Percentiles rank a stretch among this genome's conserved stretches.
These are phyloP conservation scores for Chloroclystis v-ata DNA, from an alignment of 2,888 invertebrate species.

Conservation along the genomic window DNA sequence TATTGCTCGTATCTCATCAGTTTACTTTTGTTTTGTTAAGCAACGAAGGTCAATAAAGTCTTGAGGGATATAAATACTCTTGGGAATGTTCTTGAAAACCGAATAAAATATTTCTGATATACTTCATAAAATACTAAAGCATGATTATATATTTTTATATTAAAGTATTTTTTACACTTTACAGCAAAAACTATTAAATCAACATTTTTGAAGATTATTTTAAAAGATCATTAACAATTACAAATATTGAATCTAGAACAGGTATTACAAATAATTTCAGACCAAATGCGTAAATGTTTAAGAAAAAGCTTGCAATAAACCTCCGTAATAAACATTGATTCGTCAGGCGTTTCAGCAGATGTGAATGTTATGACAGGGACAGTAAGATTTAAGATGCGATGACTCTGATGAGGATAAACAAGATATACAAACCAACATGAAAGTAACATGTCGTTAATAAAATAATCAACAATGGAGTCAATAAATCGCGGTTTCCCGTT, in stretches of 20 bases:
- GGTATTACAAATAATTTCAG: too few species aligned
- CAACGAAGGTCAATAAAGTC: constrained; percentile 26
- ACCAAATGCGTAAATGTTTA: not conserved
- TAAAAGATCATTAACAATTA: too few species aligned
- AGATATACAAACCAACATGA: constrained; percentile 28
- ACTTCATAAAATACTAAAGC: too few species aligned
- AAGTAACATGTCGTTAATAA: constrained; percentile 55
- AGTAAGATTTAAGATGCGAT: constrained; percentile 34
- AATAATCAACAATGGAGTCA: constrained; percentile 64
- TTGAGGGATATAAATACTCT: constrained; percentile 28
- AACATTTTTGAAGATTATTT: too few species aligned
- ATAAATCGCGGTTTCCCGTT: constrained; percentile 72
- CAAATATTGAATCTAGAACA: too few species aligned
- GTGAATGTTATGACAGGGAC: constrained; percentile 32
- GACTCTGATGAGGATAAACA: constrained; percentile 38
- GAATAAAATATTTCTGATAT: not conserved
- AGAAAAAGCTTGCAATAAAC: constrained; percentile 28
- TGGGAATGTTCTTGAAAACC: not conserved
- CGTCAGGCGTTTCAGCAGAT: constrained; percentile 43
- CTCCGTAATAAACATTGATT: constrained; percentile 38
- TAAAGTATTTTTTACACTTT: too few species aligned
- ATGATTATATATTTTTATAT: too few species aligned
- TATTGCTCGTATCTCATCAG: constrained; percentile 29
- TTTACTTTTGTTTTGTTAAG: constrained; percentile 27
- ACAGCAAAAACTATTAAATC: too few species aligned